phyloP scores from a whole-genome alignment of 1,140 invertebrate species.

The Drosophila burlai region DNA sequence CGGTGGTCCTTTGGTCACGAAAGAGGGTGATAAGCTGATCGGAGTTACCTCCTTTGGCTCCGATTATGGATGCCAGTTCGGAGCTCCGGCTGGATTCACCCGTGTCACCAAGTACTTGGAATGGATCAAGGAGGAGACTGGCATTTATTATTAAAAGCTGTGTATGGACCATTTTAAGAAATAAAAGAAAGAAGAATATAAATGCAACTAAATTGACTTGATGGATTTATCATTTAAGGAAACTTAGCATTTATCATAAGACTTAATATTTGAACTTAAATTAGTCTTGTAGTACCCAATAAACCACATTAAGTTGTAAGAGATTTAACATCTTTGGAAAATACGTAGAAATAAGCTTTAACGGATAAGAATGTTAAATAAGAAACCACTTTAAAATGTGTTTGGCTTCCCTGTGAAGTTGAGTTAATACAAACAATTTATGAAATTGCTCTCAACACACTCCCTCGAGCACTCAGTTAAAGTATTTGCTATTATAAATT shows the following conservation, averaged over 20 bases:
- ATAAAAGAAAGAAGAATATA: neutral
- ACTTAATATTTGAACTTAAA: neutral
- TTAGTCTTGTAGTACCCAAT: neutral
- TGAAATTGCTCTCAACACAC: neutral
- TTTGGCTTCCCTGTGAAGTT: neutral
- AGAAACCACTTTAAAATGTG: neutral
- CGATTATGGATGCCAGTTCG: constrained; percentile 85
- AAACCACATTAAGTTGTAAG: neutral
- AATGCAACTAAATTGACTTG: too few relatives aligned
- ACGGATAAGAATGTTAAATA: neutral
- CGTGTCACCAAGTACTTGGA: constrained; percentile 86
- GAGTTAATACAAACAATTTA: neutral
- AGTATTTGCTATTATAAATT: neutral
- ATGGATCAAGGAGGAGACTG: constrained; percentile 87
- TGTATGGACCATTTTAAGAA: neutral
- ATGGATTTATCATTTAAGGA: neutral
- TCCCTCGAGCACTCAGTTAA: neutral
- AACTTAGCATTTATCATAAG: neutral
- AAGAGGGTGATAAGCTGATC: constrained; percentile 66
- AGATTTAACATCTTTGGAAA: neutral
- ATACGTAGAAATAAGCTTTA: neutral
- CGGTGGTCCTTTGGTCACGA: constrained; percentile 60
- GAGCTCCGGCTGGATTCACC: constrained; percentile 86
- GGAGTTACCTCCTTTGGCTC: constrained; percentile 86
- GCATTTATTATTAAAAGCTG: constrained; percentile 73